Evolutionary conservation across 2,113 vertebrate genomes (phyloP), one percentile per base, ranked within the genome.

Genomic region (Microcebus ravelobensis): DNA sequence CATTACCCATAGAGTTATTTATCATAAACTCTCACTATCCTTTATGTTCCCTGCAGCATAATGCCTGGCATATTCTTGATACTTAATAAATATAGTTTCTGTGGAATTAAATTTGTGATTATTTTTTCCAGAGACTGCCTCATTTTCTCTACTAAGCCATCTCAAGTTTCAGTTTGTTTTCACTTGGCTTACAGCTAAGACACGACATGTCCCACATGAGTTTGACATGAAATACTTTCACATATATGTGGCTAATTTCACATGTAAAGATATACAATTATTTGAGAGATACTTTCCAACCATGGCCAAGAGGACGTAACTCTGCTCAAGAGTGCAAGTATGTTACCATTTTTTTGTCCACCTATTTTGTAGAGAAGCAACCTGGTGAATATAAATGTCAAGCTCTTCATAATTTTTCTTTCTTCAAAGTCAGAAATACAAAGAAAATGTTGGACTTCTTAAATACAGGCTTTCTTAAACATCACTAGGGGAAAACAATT

Each of bases 401-500:
- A 91, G 23, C 6, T 82, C 20, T 48, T 79, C 27, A 71, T 87
- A 39, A 17, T 52, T 82, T 80, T 83, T 80, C 29, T 59, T 45
- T 82, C 20, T 50, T 77, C 18, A 67, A 79, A 96, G 31, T 87
- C 42, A 90, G 8, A 71, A 52, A 34, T 82, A 67, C 36, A 23
- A 84, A 94, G 21, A 57, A 77, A 42, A 71, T 81, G 25, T 39
- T 82, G 25, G 2, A 80, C 27, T 94, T 92, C 15, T 95, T 42
- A 74, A 91, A 76, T 59, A 85, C 36, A 48, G 34, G 21, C 76
- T 73, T 94, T 92, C 15, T 95, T 42, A 74, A 91, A 76, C 52
- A 85, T 67, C 31, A 87, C 18, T 61, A 74, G 14, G 1, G 18
- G 20, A 14, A 79, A 95, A 77, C 14, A 55, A 29, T 71, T 79